These are phyloP conservation scores for Cactoblastis cactorum DNA, from an alignment of 2,888 invertebrate genomes.

Conservation along the genomic window DNA sequence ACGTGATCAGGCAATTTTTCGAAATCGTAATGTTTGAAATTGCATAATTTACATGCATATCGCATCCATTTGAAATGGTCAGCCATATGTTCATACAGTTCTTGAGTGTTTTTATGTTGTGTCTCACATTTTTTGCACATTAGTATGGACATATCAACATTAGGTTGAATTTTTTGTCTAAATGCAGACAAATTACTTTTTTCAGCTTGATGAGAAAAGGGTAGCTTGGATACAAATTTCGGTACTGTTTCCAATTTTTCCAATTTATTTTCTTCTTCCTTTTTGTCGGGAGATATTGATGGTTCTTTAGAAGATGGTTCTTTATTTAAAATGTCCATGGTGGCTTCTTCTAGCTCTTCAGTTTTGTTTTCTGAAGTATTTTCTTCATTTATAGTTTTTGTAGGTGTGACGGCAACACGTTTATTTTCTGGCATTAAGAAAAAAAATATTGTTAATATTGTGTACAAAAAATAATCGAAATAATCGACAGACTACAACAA, in stretches of 20 bases:
- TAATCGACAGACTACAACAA: too few species aligned
- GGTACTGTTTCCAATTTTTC: conserved; percentile 27
- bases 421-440: conserved; percentile 37
- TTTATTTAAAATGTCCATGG: conserved; percentile 37
- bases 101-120: conserved; percentile 66
- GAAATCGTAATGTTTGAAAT: conserved; percentile 83
- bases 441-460: conserved; percentile 1
- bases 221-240: conserved; percentile 32
- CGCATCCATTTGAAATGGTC: conserved; percentile 84
- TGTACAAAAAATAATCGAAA: too few species aligned
- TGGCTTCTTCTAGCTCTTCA: conserved; percentile 19
- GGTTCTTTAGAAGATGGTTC: conserved; percentile 34
- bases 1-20: conserved; percentile 83
- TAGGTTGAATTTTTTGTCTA: conserved; percentile 50
- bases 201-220: conserved; percentile 57
- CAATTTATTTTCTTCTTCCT: conserved; percentile 23
- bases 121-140: conserved; percentile 76
- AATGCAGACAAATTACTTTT: conserved; percentile 61
- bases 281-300: conserved; percentile 38
- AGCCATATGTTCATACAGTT: conserved; percentile 81
- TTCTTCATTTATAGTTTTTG: conserved; percentile 21
- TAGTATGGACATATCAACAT: conserved; percentile 60
- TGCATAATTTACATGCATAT: conserved; percentile 87
- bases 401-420: conserved; percentile 19
- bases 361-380: conserved; percentile 23